Evolutionary conservation across 2,888 invertebrate species (phyloP).

Genomic region (Apantesis nais): DNA sequence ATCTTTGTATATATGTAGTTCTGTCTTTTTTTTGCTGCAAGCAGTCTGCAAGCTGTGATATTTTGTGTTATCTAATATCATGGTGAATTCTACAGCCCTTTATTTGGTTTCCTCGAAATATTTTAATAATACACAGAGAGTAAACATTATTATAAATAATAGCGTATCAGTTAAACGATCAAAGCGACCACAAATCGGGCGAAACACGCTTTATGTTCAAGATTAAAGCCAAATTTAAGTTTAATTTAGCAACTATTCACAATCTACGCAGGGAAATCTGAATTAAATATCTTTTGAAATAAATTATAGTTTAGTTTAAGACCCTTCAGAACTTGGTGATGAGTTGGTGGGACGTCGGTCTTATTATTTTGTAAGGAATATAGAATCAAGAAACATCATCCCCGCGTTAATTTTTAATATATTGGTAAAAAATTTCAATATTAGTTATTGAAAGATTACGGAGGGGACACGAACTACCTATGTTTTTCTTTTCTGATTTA

Average conservation of each 20-base stretch:
- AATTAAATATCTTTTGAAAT: constrained; percentile 32
- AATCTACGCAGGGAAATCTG: constrained; percentile 13
- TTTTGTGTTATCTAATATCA: background rate
- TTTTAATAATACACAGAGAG: background rate
- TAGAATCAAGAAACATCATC: background rate
- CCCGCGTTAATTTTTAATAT: background rate
- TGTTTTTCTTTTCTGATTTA: background rate
- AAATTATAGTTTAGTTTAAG: constrained; percentile 16
- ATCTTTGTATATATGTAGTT: too few relatives aligned
- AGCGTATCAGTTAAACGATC: constrained; percentile 22
- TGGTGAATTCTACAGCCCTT: background rate
- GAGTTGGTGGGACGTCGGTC: background rate
- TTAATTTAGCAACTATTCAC: constrained; percentile 34
- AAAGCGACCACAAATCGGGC: constrained; percentile 40
- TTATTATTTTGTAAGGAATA: constrained; percentile 1
- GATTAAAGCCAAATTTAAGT: constrained; percentile 26
- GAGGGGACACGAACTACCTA: background rate
- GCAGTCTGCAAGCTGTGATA: too few relatives aligned
- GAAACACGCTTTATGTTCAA: constrained; percentile 37
- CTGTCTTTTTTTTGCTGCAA: too few relatives aligned
- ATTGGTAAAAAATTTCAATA: background rate
- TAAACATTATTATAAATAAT: constrained; percentile 35
- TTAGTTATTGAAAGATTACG: background rate
- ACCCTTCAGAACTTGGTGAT: background rate
- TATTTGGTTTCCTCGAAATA: background rate